Conservation (phyloP, 2,113 vertebrate genomes). For the Daphoenositta chrysoptera region DNA sequence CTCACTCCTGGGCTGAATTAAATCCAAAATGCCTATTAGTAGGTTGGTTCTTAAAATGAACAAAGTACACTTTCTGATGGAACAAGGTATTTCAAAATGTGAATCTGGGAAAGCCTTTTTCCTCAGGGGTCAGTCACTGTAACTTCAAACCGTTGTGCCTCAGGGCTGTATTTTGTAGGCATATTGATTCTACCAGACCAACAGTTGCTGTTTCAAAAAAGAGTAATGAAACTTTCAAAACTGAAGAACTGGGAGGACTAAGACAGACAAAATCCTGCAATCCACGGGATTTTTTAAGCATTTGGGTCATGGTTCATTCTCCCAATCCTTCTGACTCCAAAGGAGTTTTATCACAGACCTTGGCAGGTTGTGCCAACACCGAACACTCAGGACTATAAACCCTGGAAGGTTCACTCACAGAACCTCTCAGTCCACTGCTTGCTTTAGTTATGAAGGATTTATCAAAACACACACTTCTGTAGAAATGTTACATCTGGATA, state of each 20-base stretch:
- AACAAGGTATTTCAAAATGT: neutral
- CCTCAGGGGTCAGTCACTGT: neutral
- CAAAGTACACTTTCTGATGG: neutral
- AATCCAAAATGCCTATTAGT: neutral
- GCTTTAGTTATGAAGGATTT: neutral
- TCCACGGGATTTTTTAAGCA: neutral
- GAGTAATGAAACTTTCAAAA: neutral
- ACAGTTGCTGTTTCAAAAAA: neutral
- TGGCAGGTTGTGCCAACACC: neutral
- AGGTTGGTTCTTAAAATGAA: neutral
- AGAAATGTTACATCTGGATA: neutral
- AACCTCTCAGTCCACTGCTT: neutral
- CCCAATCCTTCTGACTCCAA: neutral
- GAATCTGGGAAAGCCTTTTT: neutral
- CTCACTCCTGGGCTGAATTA: neutral
- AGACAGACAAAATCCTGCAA: neutral
- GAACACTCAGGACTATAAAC: neutral
- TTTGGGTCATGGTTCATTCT: neutral
- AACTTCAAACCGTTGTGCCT: neutral
- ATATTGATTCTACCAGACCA: neutral
- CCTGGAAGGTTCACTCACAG: neutral
- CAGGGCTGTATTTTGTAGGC: neutral
- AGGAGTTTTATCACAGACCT: neutral
- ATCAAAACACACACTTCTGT: neutral
- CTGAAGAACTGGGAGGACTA: neutral